These are phyloP conservation scores for Amphipyra tragopoginis DNA, from an alignment of 2,888 invertebrate genomes.

Conservation along the genomic window DNA sequence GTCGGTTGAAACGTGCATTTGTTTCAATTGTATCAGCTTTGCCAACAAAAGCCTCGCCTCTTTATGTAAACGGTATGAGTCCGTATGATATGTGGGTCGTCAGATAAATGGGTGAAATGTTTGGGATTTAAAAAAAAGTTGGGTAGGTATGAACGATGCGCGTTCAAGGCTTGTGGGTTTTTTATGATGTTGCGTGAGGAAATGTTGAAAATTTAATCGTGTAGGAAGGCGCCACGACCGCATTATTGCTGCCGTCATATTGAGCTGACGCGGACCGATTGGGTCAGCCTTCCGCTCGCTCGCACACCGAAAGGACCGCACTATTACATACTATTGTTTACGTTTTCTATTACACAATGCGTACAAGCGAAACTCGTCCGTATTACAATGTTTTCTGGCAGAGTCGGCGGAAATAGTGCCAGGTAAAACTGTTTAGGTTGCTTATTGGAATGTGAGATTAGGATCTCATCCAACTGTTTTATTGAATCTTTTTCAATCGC, in stretches of 20 bases:
- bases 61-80: conserved; percentile 67
- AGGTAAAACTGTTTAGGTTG: conserved; percentile 38
- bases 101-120: conserved; percentile 61
- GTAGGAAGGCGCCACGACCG: conserved; percentile 67
- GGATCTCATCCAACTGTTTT: conserved; percentile 13
- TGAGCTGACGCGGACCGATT: conserved; percentile 77
- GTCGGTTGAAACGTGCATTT: conserved; percentile 64
- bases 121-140: conserved; percentile 60
- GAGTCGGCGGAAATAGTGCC: conserved; percentile 31
- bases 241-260: conserved; percentile 81
- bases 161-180: conserved; percentile 57
- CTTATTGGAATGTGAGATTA: conserved; percentile 35
- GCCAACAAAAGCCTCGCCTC: conserved; percentile 68
- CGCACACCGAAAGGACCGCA: conserved; percentile 60
- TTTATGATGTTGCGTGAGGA: conserved; percentile 70
- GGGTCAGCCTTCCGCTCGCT: conserved; percentile 66
- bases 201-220: conserved; percentile 83
- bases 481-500: conserved; percentile 8
- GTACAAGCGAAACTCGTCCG: conserved; percentile 39
- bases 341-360: conserved; percentile 50
- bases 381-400: conserved; percentile 39
- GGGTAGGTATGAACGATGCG: conserved; percentile 42
- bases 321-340: conserved; percentile 61
- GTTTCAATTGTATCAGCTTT: conserved; percentile 71
- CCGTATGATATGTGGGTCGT: conserved; percentile 65